Evolutionary conservation across 2,797 vertebrate genomes (phyloP).

Genomic region (Leucoraja ocellata): DNA sequence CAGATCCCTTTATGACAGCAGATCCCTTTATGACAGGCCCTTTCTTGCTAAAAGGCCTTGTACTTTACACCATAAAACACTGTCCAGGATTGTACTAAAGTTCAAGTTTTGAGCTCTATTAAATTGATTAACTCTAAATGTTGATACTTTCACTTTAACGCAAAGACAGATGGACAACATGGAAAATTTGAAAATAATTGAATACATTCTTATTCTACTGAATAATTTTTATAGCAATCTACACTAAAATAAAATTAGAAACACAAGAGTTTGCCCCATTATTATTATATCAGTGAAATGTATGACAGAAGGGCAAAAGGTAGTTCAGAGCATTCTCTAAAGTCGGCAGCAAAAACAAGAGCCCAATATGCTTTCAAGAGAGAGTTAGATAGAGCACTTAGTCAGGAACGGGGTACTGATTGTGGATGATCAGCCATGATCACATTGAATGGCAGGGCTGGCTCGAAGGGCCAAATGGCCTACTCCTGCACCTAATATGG

Average conservation of each 20-base stretch:
- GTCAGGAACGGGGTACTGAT: no score
- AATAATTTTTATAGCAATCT: not conserved
- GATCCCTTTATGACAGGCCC: not conserved
- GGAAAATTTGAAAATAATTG: not conserved
- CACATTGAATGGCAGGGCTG: no score
- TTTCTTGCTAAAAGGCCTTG: not conserved
- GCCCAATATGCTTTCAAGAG: no score
- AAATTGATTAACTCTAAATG: no score
- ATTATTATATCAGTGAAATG: not conserved
- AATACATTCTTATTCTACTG: not conserved
- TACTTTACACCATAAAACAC: not conserved
- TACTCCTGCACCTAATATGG: not conserved
- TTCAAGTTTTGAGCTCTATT: not conserved
- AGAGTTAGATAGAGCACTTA: no score
- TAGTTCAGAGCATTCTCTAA: not conserved
- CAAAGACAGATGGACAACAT: no score
- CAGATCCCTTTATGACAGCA: not conserved
- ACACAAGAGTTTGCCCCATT: not conserved
- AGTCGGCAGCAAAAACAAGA: not conserved
- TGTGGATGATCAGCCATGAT: no score
- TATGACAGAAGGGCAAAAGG: not conserved
- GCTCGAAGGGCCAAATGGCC: no score
- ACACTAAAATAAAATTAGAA: slow-evolving; percentile 4
- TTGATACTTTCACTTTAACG: not conserved
- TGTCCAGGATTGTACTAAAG: not conserved